Evolutionary conservation across 2,113 vertebrate genomes (phyloP), one percentile per base, ranked within the genome.

Genomic region (Bagarius yarrelli): DNA sequence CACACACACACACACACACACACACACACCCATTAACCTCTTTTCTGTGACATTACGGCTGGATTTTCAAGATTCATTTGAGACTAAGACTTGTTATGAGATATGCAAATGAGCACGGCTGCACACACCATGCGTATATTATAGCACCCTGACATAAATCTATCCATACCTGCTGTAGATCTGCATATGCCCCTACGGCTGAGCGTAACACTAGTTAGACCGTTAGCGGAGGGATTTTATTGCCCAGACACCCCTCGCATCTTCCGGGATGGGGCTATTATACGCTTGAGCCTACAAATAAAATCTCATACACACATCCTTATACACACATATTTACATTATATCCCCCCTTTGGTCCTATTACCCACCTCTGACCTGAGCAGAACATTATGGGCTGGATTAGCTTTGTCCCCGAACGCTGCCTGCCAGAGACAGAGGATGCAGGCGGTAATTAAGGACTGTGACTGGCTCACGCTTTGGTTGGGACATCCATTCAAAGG

Each of bases 281-380:
- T 47, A 60, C 36, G 67, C 67, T 32, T 47, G 44, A 72, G n/a
- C 79, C 32, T 52, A 73, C 61, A 76, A 55, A 19, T 34, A 25
- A 30, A 79, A 61, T 13, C 70, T 61, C 57, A 59, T 61, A 23
- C 60, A 55, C 74, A 60, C 73, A 82, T 23, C 52, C 79, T 61
- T 72, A 85, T 81, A 82, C 9, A 63, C 75, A 47, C 5, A 47
- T 47, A 47, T 11, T 47, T 47, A 47, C 44, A 11, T 47, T 47
- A 47, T 47, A 47, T 47, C 44, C 32, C 63, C 79, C 72, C 80
- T 83, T 59, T 76, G 57, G 79, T 82, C 63, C 18, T 77, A 69
- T 74, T 73, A 83, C 78, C 85, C 30, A 25, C 87, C 80, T 85
- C 53, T 71, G 83, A 85, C 76, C 70, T 25, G 76, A 86, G 85